phyloP scores from a whole-genome alignment of 2,113 vertebrate species.

The Notechis scutatus region DNA sequence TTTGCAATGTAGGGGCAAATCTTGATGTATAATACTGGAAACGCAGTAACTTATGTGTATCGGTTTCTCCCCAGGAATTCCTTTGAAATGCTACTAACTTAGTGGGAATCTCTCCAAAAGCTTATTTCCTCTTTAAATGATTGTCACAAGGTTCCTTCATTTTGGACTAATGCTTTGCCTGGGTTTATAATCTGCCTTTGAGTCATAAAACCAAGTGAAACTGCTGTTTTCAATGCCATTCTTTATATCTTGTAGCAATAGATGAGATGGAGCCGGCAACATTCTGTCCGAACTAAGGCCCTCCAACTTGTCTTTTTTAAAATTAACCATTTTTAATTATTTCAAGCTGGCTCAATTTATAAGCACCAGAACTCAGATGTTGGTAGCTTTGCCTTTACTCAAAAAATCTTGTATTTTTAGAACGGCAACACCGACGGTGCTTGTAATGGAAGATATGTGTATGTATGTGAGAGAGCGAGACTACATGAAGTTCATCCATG shows the following conservation, averaged over 20 bases:
- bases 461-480: background rate
- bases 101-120: slow-evolving; percentile 12
- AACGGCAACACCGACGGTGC: background rate
- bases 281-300: background rate
- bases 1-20: slow-evolving; percentile 11
- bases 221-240: slow-evolving; percentile 38
- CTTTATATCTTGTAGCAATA: background rate
- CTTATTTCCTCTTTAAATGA: background rate
- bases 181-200: slow-evolving; percentile 12
- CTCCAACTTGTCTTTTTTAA: background rate
- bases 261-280: background rate
- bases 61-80: background rate
- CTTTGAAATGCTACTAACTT: background rate
- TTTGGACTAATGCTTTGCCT: background rate
- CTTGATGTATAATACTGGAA: slow-evolving; percentile 13
- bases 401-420: background rate
- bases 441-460: background rate
- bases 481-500: background rate
- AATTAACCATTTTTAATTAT: background rate
- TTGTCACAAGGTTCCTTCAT: slow-evolving; percentile 24
- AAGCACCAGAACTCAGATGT: background rate
- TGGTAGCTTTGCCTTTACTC: background rate
- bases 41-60: slow-evolving; percentile 17
- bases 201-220: slow-evolving; percentile 12
- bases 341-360: background rate